phyloP scores from a whole-genome alignment of 92 coral and sea anemone genomes.

The Epizoanthus fatuus region DNA sequence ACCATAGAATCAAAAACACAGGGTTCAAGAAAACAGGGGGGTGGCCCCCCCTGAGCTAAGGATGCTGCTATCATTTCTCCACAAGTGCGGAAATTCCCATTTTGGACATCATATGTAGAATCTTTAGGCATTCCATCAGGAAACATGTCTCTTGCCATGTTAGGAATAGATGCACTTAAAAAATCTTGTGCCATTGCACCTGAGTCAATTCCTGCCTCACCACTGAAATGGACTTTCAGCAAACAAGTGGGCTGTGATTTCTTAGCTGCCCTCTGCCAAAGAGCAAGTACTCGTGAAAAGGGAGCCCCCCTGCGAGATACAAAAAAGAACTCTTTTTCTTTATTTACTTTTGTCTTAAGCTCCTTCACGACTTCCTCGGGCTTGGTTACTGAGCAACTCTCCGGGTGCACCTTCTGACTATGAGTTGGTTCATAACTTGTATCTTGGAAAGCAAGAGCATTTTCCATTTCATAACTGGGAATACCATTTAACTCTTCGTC shows the following conservation, averaged over 20 bases:
- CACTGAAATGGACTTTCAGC: slow-evolving; percentile 47
- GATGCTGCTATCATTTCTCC: slow-evolving; percentile 54
- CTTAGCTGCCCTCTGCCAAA: slow-evolving; percentile 66
- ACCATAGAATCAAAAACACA: slow-evolving; percentile 52
- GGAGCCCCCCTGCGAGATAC: slow-evolving; percentile 1
- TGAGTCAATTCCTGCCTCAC: slow-evolving; percentile 56
- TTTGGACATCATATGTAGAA: slow-evolving; percentile 60
- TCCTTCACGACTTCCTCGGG: no score
- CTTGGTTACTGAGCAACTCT: no score
- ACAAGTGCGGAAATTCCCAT: slow-evolving; percentile 50
- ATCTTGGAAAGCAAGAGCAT: no score
- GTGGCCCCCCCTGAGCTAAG: slow-evolving; percentile 56
- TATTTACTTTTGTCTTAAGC: no score
- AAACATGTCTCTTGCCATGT: slow-evolving; percentile 52
- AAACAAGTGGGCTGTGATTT: slow-evolving; percentile 38
- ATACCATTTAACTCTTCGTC: no score
- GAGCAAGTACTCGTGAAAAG: slow-evolving; percentile 36
- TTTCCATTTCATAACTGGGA: no score
- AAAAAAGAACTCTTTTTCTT: no score
- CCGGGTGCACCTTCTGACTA: no score
- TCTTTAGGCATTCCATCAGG: slow-evolving; percentile 67
- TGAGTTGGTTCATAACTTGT: no score
- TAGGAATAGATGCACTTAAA: slow-evolving; percentile 16
- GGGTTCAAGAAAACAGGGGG: slow-evolving; percentile 55
- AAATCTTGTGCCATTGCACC: slow-evolving; percentile 60